Base-by-base conservation (phyloP, 2,888 invertebrate genomes). In the Drymonia ruficornis region DNA sequence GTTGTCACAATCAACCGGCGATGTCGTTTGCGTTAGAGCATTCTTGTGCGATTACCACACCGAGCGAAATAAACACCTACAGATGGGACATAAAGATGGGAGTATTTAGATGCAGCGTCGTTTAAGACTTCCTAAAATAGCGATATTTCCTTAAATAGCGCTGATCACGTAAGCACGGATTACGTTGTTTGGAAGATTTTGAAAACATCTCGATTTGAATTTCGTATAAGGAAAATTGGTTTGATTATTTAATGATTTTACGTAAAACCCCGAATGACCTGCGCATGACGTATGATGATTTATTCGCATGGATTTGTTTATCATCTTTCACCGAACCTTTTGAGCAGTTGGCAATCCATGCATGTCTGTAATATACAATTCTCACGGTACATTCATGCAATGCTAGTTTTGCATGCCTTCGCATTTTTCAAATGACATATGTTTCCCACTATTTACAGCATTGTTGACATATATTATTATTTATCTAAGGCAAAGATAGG, bases 31-130 rank as follows among this genome's bases (percentile, higher is more conserved):
- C 66, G 53, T 65, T 71, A 69, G 76, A 74, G 71, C 83, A 87
- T 88, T 86, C 84, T 76, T 84, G 53, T 62, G 57, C 53, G 70
- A 80, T 87, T 85, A 83, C 78, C 66, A 74, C 81, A 86, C 78
- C 71, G 40, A 29, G 54, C 57, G 63, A 56, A 61, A 62, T 43
- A 60, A 58, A 59, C 45, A 56, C 15, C 40, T 55, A 43, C 49
- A 29, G 50, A 50, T 51, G 42, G 47, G 55, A 56, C 56, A 51
- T 56, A 61, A 53, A 57, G 50, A 18, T 23, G 23, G 23, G 23
- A 23, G 23, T 23, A 23, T 38, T 1, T 28, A 52, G 47, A 57
- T 55, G 13, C 48, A 47, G 52, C 12, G 42, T 52, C 49, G 16
- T 49, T 56, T 16, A 11, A 46, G 8, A 48, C 47, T 49, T 61